Evolutionary conservation across 1,140 invertebrate species (phyloP).

Genomic region (Amyelois transitella): DNA sequence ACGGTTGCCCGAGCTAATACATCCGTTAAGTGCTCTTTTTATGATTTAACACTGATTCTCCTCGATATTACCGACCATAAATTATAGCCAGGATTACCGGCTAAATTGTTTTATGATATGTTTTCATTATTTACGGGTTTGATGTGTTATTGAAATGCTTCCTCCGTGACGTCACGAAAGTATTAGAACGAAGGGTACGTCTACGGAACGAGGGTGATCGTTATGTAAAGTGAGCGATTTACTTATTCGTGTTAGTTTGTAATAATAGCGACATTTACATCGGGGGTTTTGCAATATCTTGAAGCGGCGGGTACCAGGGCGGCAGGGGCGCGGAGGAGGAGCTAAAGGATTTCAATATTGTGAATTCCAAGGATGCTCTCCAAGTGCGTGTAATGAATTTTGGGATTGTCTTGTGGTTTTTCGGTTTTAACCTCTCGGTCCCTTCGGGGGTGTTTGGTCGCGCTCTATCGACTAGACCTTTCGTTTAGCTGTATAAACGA

Average conservation of each 20-base stretch:
- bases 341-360: slow-evolving; percentile 65
- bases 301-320: slow-evolving; percentile 15
- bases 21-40: slow-evolving; percentile 54
- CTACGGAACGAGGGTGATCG: background rate
- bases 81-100: slow-evolving; percentile 41
- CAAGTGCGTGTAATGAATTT: slow-evolving; percentile 66
- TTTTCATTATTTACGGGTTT: slow-evolving; percentile 48
- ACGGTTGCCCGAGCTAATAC: slow-evolving; percentile 56
- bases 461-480: slow-evolving; percentile 33
- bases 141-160: slow-evolving; percentile 19
- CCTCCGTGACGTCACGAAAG: slow-evolving; percentile 11
- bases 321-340: slow-evolving; percentile 17
- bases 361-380: slow-evolving; percentile 69
- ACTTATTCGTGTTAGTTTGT: slow-evolving; percentile 43
- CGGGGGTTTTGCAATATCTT: slow-evolving; percentile 47
- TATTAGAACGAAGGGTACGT: background rate
- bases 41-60: slow-evolving; percentile 57
- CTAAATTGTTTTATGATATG: slow-evolving; percentile 63
- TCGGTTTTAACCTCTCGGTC: slow-evolving; percentile 38
- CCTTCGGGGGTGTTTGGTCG: slow-evolving; percentile 36
- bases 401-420: slow-evolving; percentile 68
- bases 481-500: slow-evolving; percentile 16
- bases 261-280: slow-evolving; percentile 36
- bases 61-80: slow-evolving; percentile 51
- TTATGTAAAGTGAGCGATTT: slow-evolving; percentile 34